Evolutionary conservation across 2,113 vertebrate species (phyloP).

Genomic region (Eonycteris spelaea): DNA sequence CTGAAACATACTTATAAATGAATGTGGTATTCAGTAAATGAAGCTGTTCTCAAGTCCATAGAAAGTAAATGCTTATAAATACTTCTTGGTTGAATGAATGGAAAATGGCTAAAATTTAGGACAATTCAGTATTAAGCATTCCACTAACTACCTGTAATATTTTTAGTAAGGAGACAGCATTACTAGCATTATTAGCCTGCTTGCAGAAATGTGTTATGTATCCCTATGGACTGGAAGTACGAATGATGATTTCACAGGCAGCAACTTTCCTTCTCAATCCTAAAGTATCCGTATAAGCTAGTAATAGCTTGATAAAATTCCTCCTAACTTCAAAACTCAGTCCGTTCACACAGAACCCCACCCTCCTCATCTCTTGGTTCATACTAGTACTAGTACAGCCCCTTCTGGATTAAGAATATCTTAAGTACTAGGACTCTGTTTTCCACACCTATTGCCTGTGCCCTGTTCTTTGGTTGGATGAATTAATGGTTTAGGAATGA

Average conservation of each 20-base stretch:
- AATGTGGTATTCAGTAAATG: neutral
- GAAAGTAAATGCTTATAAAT: neutral
- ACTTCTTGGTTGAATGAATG: conserved; percentile 4
- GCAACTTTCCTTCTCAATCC: neutral
- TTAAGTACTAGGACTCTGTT: neutral
- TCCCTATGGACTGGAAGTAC: neutral
- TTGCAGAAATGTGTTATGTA: neutral
- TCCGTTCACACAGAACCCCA: neutral
- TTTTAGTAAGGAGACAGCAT: neutral
- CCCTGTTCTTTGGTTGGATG: neutral
- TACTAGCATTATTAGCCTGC: neutral
- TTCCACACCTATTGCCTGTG: neutral
- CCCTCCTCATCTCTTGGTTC: neutral
- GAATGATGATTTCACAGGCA: neutral
- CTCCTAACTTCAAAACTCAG: neutral
- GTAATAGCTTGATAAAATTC: neutral
- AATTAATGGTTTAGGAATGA: neutral
- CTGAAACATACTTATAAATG: neutral
- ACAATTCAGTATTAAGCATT: neutral
- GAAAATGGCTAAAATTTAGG: neutral
- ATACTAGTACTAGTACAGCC: neutral
- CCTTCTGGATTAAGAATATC: neutral
- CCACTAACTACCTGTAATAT: neutral
- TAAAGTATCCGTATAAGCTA: neutral
- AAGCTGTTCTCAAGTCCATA: neutral